A percentile compares a stretch with the other conserved stretches of the same genome.
Conservation (phyloP, 2,888 invertebrate species). For the Ichneumoninae sp. region DNA sequence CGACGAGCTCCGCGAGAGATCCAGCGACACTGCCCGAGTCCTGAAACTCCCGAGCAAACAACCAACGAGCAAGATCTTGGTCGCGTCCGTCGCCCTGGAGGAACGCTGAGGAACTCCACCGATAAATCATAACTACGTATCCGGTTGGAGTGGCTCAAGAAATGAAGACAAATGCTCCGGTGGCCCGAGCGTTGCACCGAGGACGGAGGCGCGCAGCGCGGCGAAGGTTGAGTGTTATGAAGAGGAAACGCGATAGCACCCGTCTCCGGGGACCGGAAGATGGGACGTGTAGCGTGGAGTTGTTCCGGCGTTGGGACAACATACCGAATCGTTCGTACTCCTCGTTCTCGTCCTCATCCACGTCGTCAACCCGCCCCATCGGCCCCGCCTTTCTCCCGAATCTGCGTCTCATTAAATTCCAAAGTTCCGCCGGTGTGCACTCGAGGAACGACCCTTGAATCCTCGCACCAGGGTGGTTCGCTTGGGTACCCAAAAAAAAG, state of each 20-base stretch:
- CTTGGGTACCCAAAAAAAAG: background rate
- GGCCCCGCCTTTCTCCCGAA: background rate
- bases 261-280: slow-evolving; percentile 68
- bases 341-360: slow-evolving; percentile 10
- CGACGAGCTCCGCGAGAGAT: slow-evolving; percentile 22
- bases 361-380: slow-evolving; percentile 14
- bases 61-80: slow-evolving; percentile 53
- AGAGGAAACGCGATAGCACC: slow-evolving; percentile 81
- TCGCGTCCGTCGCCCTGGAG: slow-evolving; percentile 59
- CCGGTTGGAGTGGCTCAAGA: slow-evolving; percentile 77
- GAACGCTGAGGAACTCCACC: slow-evolving; percentile 68
- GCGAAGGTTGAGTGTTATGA: slow-evolving; percentile 77
- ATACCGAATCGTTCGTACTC: slow-evolving; percentile 56
- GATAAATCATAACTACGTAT: slow-evolving; percentile 80
- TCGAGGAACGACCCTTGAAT: background rate
- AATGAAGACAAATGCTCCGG: slow-evolving; percentile 81
- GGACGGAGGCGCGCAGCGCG: slow-evolving; percentile 7
- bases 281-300: slow-evolving; percentile 61
- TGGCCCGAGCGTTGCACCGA: slow-evolving; percentile 41
- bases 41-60: slow-evolving; percentile 57
- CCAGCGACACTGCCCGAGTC: slow-evolving; percentile 29
- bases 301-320: slow-evolving; percentile 52
- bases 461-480: background rate
- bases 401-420: slow-evolving; percentile 9
- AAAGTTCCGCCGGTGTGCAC: background rate